Evolutionary conservation across 2,113 vertebrate species (phyloP), one percentile per base, ranked within the genome.

Genomic region (Telmatochromis sp.): DNA sequence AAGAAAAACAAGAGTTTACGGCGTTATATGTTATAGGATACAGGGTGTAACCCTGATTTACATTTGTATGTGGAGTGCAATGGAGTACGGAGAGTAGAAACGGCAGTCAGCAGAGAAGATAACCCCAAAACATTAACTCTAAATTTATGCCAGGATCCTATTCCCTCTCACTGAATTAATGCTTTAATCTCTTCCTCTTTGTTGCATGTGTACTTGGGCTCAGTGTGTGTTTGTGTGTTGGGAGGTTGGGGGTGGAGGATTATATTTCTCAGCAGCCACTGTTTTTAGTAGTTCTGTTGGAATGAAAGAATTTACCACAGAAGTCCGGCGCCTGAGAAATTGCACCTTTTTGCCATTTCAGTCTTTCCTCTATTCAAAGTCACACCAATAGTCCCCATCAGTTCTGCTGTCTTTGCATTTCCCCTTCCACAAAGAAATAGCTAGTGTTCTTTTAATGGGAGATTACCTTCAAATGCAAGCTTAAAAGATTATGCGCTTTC

Each of bases 321-420:
- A 86, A 58, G 90, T 90, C 91, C 86, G 10, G 82, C 79, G 79
- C 75, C 58, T 51, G 58, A 91, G 91, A 94, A 91, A 94, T 87
- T 87, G 91, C 94, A 93, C 89, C 93, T 92, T 93, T 68, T 94
- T 92, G 85, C 91, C 89, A 80, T 95, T 93, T 91, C 87, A 84
- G 54, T 93, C 89, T 92, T 89, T 86, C 88, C 89, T 88, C 87
- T 82, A 89, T 95, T 93, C 94, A 93, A 91, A 94, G 93, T 96
- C 94, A 92, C 88, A 95, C 83, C 87, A 93, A 86, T 92, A 83
- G 88, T 90, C 89, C 85, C 86, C 89, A 93, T 94, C 89, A 82
- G 91, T 95, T 97, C 92, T 94, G 95, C 96, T 96, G 93, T 92
- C 93, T 94, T 93, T 87, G 93, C 95, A 92, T 95, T 96, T 96